Base-by-base conservation (phyloP, 2,888 invertebrate species). In the Macrostomum cliftonense region DNA sequence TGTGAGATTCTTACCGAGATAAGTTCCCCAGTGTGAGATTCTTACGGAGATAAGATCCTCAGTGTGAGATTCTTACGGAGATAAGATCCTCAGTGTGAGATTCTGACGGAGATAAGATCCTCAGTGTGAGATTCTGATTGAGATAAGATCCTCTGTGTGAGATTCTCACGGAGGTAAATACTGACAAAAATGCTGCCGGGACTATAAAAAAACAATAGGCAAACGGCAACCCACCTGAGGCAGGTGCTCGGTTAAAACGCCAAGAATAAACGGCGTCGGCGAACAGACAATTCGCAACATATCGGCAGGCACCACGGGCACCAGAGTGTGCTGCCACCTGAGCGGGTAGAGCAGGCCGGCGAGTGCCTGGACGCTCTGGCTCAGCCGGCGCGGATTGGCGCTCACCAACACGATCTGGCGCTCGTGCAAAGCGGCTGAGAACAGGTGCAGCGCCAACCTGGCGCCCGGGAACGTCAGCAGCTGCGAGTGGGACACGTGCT, bases 311-410 rank as follows among this genome's bases (percentile, higher is more conserved):
- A 84, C 73, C 46, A 80, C 77, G 1, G 83, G 81, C 45, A 85
- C 79, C 14, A 83, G 76, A 0, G 82, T 81, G 61, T 84, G 83
- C 49, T 81, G 83, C 85, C 85, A 85, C 37, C 77, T 76, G 67
- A 85, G 82, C 9, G 85, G 84, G 67, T 82, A 83, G 4, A 85
- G 71, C 36, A 81, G 74, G 28, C 78, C 76, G 55, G 80, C 79
- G 1, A 84, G 67, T 0, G 80, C 82, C 61, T 83, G 80, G 47
- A 84, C 76, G 58, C 82, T 82, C 0, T 79, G 76, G 0, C 82
- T 82, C 11, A 83, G 72, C 5, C 28, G 28, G 28, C 28, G 40
- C 40, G 40, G 19, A 9, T 40, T 19, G 40, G 19, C 17, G 40
- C 40, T 17, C 5, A 19, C 40, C 40, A 40, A 9, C 40, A 9